Percentiles rank a stretch among this genome's conserved stretches.
Evolutionary conservation across 1,140 invertebrate genomes (phyloP).

Genomic region (Cyclargus thomasi): DNA sequence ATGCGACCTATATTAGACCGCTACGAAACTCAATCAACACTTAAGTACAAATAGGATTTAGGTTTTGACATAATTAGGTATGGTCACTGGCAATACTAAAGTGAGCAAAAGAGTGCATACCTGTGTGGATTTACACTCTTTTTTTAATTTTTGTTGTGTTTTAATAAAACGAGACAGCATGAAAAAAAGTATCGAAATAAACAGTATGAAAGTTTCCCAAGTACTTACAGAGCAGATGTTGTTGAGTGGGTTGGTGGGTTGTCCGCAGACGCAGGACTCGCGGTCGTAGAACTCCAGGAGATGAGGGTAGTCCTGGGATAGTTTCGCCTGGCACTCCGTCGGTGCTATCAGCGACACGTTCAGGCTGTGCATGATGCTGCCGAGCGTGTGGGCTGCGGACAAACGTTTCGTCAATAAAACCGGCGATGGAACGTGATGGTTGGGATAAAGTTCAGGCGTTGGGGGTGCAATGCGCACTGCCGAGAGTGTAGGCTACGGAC

Average conservation of each 20-base stretch:
- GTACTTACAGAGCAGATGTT: conserved; percentile 72
- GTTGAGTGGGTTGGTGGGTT: conserved; percentile 65
- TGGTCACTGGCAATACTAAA: no score
- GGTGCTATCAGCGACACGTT: conserved; percentile 79
- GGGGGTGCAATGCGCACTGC: no score
- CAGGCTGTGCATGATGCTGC: conserved; percentile 84
- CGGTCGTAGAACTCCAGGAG: conserved; percentile 68
- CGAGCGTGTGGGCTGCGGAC: conserved; percentile 79
- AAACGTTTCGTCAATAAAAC: conserved; percentile 12
- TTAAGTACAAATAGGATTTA: no score
- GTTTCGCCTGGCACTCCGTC: conserved; percentile 77
- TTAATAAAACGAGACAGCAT: no score
- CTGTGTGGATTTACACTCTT: no score
- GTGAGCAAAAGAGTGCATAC: no score
- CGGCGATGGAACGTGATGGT: not conserved
- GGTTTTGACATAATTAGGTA: no score
- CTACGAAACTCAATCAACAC: no score
- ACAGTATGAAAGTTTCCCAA: not conserved
- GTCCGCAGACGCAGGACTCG: conserved; percentile 73
- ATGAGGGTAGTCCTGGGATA: conserved; percentile 72
- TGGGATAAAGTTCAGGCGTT: not conserved
- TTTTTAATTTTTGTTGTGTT: no score
- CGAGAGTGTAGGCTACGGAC: no score
- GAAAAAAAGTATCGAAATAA: no score
- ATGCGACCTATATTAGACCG: no score